phyloP scores from a whole-genome alignment of 2,113 vertebrate genomes.

The Dascyllus trimaculatus region DNA sequence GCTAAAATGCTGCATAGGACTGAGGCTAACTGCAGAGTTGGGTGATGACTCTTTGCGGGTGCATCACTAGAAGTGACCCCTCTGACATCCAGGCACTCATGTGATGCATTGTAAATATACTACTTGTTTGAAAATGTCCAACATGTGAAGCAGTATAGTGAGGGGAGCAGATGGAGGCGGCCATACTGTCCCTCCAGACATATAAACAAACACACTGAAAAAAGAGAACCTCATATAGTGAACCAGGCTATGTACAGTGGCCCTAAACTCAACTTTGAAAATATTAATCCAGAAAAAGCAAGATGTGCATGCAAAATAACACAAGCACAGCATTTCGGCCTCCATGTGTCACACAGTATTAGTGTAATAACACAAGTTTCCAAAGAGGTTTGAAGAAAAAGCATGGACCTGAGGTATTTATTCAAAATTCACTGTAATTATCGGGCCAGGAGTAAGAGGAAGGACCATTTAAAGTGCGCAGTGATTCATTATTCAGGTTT shows the following conservation, averaged over 20 bases:
- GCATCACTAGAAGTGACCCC: background rate
- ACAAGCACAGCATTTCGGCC: constrained; percentile 8
- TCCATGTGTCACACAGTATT: constrained; percentile 32
- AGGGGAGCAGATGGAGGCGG: background rate
- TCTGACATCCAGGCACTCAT: background rate
- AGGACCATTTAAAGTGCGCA: constrained; percentile 36
- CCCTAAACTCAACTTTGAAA: constrained; percentile 29
- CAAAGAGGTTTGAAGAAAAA: constrained; percentile 28
- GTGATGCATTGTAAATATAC: background rate
- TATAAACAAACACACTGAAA: background rate
- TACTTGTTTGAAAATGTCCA: no score
- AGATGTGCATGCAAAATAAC: constrained; percentile 5
- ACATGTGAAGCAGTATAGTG: no score
- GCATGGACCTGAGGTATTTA: constrained; percentile 11
- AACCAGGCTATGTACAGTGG: background rate
- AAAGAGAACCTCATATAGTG: background rate
- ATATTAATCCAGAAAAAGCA: constrained; percentile 8
- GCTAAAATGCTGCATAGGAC: background rate
- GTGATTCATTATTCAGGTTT: constrained; percentile 65
- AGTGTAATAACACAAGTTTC: constrained; percentile 17
- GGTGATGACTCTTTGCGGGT: no score
- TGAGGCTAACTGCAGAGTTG: background rate
- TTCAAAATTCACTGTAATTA: constrained; percentile 44
- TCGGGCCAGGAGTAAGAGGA: constrained; percentile 29
- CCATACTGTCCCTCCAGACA: background rate